phyloP scores from a whole-genome alignment of 2,888 invertebrate genomes.

The Exephanes ischioxanthus region DNA sequence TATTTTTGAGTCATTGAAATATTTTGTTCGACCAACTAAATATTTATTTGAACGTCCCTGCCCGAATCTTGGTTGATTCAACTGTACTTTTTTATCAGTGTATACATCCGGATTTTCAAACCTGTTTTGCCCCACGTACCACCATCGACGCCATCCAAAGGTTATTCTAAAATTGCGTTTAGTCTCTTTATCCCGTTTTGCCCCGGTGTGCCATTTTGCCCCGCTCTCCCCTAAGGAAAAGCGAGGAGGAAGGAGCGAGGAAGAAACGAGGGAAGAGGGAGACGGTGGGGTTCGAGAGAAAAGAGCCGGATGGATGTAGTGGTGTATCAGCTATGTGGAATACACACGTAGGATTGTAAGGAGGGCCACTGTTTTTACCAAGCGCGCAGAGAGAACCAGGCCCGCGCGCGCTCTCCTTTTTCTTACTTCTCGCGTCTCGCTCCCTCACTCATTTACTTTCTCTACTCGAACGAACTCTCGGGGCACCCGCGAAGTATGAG shows the following conservation, averaged over 20 bases:
- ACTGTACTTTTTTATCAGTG: too few relatives aligned
- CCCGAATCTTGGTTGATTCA: too few relatives aligned
- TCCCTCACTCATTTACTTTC: conserved; percentile 80
- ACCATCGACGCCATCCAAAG: too few relatives aligned
- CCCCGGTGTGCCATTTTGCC: too few relatives aligned
- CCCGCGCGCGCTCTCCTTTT: conserved; percentile 3
- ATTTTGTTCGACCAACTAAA: too few relatives aligned
- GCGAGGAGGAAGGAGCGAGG: conserved; percentile 20
- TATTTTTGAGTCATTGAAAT: too few relatives aligned
- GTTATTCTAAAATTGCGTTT: too few relatives aligned
- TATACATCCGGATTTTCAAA: too few relatives aligned
- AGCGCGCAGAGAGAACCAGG: conserved; percentile 60
- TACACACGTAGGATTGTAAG: conserved; percentile 67
- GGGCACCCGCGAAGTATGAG: conserved; percentile 38
- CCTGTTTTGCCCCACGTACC: too few relatives aligned
- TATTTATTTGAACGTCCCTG: too few relatives aligned
- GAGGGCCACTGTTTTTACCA: conserved; percentile 80
- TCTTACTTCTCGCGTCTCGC: conserved; percentile 69
- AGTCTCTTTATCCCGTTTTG: too few relatives aligned
- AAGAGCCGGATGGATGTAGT: conserved; percentile 65
- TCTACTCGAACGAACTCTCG: conserved; percentile 71
- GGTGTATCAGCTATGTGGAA: conserved; percentile 57
- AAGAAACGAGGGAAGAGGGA: conserved; percentile 15
- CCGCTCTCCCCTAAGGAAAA: too few relatives aligned
- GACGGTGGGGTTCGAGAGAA: conserved; percentile 27